Conservation (phyloP, 2,888 invertebrate genomes). For the Lithophane ornitopus region DNA sequence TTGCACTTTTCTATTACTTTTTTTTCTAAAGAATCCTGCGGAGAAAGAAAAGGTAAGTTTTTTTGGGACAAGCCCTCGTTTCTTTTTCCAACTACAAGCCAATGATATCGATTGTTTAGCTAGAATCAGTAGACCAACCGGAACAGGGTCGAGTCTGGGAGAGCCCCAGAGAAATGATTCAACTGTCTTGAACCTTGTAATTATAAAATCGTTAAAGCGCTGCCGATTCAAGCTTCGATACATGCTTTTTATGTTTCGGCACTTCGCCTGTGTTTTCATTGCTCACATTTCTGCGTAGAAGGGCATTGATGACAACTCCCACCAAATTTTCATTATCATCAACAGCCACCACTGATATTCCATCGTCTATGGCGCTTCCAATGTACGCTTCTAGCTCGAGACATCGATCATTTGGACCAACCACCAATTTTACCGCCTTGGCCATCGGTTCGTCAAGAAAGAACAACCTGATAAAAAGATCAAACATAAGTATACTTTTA, state of each 20-base stretch:
- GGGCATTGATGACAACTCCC: conserved; percentile 15
- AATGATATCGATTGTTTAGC: neutral
- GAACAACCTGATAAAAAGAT: conserved; percentile 4
- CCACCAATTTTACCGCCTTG: conserved; percentile 13
- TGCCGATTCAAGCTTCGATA: neutral
- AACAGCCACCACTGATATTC: conserved; percentile 13
- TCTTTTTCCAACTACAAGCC: neutral
- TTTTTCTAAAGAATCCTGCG: neutral
- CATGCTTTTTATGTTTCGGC: neutral
- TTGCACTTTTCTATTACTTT: neutral
- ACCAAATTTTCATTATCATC: neutral
- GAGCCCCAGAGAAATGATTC: neutral
- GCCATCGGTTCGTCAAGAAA: conserved; percentile 24
- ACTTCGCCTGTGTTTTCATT: neutral
- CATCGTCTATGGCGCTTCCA: conserved; percentile 1
- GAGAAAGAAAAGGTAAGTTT: neutral
- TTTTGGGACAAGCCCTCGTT: neutral
- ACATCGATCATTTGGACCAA: conserved; percentile 21
- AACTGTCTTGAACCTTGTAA: neutral
- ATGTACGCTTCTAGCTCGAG: conserved; percentile 7
- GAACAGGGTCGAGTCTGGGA: neutral
- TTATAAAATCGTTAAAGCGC: neutral
- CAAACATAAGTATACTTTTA: too few species aligned
- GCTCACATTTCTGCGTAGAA: conserved; percentile 8
- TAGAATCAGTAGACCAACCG: too few species aligned